Evolutionary conservation across 2,113 vertebrate species (phyloP).

Genomic region (Elgaria multicarinata): DNA sequence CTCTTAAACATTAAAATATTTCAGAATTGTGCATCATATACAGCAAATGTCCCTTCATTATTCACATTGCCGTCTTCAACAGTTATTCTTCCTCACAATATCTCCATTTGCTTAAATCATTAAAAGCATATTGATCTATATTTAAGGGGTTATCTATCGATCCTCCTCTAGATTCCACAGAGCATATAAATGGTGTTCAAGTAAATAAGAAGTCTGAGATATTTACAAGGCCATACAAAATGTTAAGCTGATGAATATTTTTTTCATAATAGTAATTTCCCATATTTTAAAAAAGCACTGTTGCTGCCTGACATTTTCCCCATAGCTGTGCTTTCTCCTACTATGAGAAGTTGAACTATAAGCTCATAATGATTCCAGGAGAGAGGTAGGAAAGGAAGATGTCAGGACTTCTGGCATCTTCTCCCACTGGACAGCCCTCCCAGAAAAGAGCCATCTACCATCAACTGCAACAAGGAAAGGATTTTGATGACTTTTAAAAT

Average conservation of each 20-base stretch:
- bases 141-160: not conserved
- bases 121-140: conserved; percentile 17
- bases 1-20: not conserved
- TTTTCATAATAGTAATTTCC: not conserved
- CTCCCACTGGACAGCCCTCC: not conserved
- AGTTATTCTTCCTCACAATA: not conserved
- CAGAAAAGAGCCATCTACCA: not conserved
- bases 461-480: not conserved
- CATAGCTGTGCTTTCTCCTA: not conserved
- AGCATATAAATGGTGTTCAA: not conserved
- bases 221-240: not conserved
- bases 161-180: not conserved
- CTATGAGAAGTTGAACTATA: not conserved
- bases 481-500: not conserved
- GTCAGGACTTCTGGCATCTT: not conserved
- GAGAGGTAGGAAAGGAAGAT: not conserved
- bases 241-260: not conserved
- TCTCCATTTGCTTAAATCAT: not conserved
- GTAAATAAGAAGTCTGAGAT: not conserved
- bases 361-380: not conserved
- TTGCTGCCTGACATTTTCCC: not conserved
- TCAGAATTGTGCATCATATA: not conserved
- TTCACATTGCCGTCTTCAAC: not conserved
- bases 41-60: not conserved
- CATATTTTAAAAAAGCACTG: not conserved